A percentile compares a stretch with the other conserved stretches of the same genome.
phyloP scores from a whole-genome alignment of 2,113 vertebrate genomes.

The Dromas ardeola region DNA sequence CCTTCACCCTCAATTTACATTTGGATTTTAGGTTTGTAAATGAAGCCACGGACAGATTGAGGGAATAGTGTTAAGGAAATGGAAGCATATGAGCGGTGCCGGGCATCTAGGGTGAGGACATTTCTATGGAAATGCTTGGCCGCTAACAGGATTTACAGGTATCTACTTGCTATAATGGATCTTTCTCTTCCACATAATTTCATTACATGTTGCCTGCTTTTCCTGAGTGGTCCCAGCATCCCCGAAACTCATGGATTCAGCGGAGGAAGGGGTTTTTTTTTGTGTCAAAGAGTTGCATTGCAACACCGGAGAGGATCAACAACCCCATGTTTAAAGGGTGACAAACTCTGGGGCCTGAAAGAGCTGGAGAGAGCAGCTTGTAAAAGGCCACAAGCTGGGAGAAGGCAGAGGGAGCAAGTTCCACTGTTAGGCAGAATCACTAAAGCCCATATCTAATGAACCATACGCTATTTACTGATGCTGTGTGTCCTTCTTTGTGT shows the following conservation, averaged over 20 bases:
- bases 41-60: background rate
- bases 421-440: background rate
- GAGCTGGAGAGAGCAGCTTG: background rate
- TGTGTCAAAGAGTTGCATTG: background rate
- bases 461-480: background rate
- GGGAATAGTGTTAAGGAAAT: background rate
- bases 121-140: background rate
- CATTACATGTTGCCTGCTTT: conserved; percentile 1
- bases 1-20: background rate
- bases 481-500: background rate
- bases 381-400: background rate
- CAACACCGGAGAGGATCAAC: background rate
- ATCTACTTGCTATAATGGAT: background rate
- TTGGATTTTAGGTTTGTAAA: conserved; percentile 15
- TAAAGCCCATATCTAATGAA: background rate
- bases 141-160: background rate
- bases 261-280: background rate
- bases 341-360: background rate
- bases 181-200: conserved; percentile 32
- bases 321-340: background rate
- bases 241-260: background rate
- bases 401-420: background rate
- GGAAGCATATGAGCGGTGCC: background rate
- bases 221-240: background rate
- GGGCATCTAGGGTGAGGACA: background rate